These are phyloP conservation scores for Eupithecia exiguata DNA, from an alignment of 2,888 invertebrate genomes.

Conservation along the genomic window DNA sequence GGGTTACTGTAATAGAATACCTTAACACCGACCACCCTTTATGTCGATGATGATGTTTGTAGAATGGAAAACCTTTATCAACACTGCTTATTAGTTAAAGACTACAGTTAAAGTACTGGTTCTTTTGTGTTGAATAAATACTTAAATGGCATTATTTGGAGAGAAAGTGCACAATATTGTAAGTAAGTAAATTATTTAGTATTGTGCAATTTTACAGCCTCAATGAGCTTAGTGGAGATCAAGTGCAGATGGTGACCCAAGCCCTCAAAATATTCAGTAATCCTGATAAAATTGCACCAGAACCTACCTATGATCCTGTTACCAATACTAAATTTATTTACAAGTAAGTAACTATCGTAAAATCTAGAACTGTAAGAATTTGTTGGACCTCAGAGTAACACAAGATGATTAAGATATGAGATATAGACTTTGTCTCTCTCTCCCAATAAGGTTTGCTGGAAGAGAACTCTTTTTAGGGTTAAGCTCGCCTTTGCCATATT, in stretches of 20 bases:
- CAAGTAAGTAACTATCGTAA: constrained; percentile 61
- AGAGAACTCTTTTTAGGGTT: too few relatives aligned
- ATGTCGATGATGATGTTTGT: too few relatives aligned
- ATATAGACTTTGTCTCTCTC: too few relatives aligned
- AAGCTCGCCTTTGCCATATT: too few relatives aligned
- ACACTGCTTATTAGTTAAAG: not conserved
- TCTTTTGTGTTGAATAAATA: not conserved
- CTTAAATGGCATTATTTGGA: not conserved
- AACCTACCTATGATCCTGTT: constrained; percentile 73
- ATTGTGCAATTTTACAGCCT: constrained; percentile 61
- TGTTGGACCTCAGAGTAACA: not conserved
- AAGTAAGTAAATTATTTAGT: too few relatives aligned
- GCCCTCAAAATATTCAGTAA: constrained; percentile 73
- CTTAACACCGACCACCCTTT: too few relatives aligned
- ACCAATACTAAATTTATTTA: constrained; percentile 75
- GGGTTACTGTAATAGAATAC: too few relatives aligned
- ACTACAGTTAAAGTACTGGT: not conserved
- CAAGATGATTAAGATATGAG: not conserved
- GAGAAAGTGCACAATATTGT: too few relatives aligned
- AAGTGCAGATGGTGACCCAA: constrained; percentile 76
- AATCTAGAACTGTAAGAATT: not conserved
- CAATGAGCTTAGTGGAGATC: constrained; percentile 70
- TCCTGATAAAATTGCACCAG: constrained; percentile 64
- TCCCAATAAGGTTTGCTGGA: too few relatives aligned
- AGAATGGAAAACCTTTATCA: not conserved